Base-by-base conservation (phyloP, 2,797 vertebrate genomes). In the Phataginus tricuspis region DNA sequence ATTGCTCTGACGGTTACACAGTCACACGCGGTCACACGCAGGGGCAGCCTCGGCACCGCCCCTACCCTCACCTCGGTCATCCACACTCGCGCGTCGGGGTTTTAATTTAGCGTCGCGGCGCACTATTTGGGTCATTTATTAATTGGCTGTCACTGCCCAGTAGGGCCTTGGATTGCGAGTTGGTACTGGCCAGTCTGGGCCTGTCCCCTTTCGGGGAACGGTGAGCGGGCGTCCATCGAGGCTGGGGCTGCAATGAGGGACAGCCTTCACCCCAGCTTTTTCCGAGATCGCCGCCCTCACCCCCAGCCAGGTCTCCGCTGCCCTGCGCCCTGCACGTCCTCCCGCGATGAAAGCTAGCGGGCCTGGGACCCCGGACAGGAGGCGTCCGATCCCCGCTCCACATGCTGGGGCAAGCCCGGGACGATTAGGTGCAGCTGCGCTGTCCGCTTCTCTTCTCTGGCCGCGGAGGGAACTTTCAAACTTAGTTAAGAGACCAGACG, bases 391-490 rank as follows among this genome's bases (percentile, higher is more conserved):
- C 21, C 78, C 18, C 1, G 31, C 49, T 57, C 27, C 34, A 39
- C 77, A 2, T 15, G 34, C 84, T 0, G 10, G 29, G 75, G 79
- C 51, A 53, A 34, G 51, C 39, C 82, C 4, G 0, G 68, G 29
- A 27, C 7, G 37, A 61, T 10, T n/a, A 29, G 80, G 72, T 25
- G 86, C 79, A 10, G 74, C 68, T 21, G 68, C 29, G 61, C 53
- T 1, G 55, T 1, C 51, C 9, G 25, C 72, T 1, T 80, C 66
- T 31, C 71, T 18, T n/a, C 11, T 39, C 68, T 95, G 2, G 59
- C 51, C 71, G 94, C 57, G 93, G 97, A 97, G 97, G 97, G 97
- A 98, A 98, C 98, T 98, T 98, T 98, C 94, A 98, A 98, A 98
- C 98, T 97, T 96, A 86, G 95, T 95, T 94, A 5, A 85, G 83